Evolutionary conservation across 2,888 invertebrate genomes (phyloP), one percentile per base, ranked within the genome.

Genomic region (Drosophila anomalata): DNA sequence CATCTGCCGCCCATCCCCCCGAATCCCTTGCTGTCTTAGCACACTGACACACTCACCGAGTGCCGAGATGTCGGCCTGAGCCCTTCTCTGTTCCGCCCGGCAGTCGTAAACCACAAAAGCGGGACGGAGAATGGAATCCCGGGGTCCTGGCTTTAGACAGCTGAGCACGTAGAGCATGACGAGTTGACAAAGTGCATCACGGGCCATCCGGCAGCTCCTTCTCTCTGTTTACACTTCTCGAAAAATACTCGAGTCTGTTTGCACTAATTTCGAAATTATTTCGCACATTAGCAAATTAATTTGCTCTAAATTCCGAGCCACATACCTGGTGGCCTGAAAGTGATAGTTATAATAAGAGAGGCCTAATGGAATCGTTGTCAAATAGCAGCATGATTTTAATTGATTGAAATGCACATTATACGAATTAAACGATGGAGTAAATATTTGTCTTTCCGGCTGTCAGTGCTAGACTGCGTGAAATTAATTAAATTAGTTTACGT

Each of bases 151-250:
- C 36, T 53, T 48, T 48, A 68, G 77, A 73, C 83, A 86, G 80
- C 80, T 79, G 83, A 62, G 73, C 78, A 82, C 78, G 78, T 78
- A 68, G 75, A 73, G 86, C 82, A 79, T 86, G 80, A 80, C 75
- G 82, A 83, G 77, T 78, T 83, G 83, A 86, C 83, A 86, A 83
- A 83, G 78, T 83, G 82, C 86, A 82, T 50, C 33, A 58, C 50
- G 29, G 58, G 17, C 56, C 50, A 29, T 46, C 47, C 33, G 48
- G 50, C 53, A 46, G 17, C 55, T 36, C 24, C 52, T 44, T 47
- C 31, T 29, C 20, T 57, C 52, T 69, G 54, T 73, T 50, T 59
- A 69, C 81, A 78, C 71, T 63, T 81, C 52, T 7, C 56, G 39
- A 65, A 52, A 81, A 80, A 57, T 66, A 51, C 41, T 22, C 31